These are phyloP conservation scores for Clavelina lepadiformis DNA, from an alignment of 23 tunicate species.

Conservation along the genomic window DNA sequence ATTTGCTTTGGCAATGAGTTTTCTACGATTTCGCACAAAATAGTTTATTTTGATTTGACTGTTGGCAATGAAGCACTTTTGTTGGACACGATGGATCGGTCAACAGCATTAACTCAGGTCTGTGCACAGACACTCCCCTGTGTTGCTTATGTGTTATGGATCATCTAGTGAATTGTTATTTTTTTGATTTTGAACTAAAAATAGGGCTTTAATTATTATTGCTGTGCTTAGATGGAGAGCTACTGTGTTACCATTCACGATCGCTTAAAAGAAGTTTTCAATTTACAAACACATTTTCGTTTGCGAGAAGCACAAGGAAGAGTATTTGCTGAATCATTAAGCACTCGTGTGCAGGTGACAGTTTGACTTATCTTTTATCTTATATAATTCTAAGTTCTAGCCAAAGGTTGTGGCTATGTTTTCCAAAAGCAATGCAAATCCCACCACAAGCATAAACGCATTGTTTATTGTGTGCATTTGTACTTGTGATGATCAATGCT, in stretches of 20 bases:
- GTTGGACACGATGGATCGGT: conserved; percentile 54
- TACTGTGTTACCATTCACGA: conserved; percentile 61
- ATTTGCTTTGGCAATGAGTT: conserved; percentile 94
- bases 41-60: conserved; percentile 54
- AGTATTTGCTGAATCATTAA: conserved; percentile 51
- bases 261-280: conserved; percentile 26
- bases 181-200: neutral
- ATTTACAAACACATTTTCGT: conserved; percentile 69
- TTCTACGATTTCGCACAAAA: conserved; percentile 84
- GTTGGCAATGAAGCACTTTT: conserved; percentile 71
- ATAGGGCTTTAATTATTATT: neutral
- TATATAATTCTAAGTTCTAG: neutral
- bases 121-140: no score
- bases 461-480: neutral
- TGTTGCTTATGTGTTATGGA: neutral
- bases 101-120: conserved; percentile 53
- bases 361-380: neutral
- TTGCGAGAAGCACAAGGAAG: conserved; percentile 70
- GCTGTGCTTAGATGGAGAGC: conserved; percentile 42
- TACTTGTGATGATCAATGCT: no score
- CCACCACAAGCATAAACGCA: neutral
- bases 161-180: neutral
- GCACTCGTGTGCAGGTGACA: conserved; percentile 54
- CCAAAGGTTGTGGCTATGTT: neutral
- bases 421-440: neutral